Evolutionary conservation across 2,888 invertebrate genomes (phyloP), one percentile per base, ranked within the genome.

Genomic region (Cheilosia pagana): DNA sequence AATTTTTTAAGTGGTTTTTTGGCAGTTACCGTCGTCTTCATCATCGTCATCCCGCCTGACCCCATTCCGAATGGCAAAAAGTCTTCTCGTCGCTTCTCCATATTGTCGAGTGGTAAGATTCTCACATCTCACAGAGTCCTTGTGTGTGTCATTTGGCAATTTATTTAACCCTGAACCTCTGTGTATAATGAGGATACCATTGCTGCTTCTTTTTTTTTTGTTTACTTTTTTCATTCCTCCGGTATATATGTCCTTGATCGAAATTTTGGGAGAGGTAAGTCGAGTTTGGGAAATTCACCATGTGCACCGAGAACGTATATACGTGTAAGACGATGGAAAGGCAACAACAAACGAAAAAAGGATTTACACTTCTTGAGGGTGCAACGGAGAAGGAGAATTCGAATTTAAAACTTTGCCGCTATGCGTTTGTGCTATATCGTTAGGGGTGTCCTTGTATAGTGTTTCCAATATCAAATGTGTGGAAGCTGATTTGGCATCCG

Each of bases 281-380:
- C 91, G 90, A 91, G 91, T 92, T 92, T 92, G 92, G 92, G 92
- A 92, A 92, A 89, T 90, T 88, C 89, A 90, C 85, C 92, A 92
- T 91, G 90, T 92, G 92, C 87, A 89, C 39, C 19, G 41, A 31
- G 50, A 62, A 41, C 62, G 59, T 70, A 59, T 63, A 53, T 59
- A 48, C 25, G 57, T 68, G 65, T 62, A 62, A 77, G 76, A 77
- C 41, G 76, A 68, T 53, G 62, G 48, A 52, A 52, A 53, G 43
- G 21, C 41, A 60, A 67, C 50, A 75, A 50, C 39, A 41, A 53
- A 70, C 39, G 62, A 75, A 48, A 67, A 76, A 79, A 79, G 79
- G 83, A 79, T 79, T 75, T 75, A 59, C 70, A 65, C 43, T 83
- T 57, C 77, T 74, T 74, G 21, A 45, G 55, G 65, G 25, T 28